phyloP scores from a whole-genome alignment of 2,113 vertebrate species.

The Meles meles region DNA sequence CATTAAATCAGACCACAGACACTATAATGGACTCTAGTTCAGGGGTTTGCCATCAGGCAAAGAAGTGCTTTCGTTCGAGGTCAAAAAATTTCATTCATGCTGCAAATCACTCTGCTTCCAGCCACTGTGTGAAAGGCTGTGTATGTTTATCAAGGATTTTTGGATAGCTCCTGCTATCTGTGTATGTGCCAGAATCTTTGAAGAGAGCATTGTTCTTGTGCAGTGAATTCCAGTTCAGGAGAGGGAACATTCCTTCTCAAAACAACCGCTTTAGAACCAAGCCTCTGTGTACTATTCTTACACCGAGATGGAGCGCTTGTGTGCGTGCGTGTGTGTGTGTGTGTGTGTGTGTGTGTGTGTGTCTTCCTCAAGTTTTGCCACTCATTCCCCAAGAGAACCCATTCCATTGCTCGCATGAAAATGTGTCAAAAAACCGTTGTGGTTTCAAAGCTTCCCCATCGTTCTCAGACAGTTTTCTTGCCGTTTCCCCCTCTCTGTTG shows the following conservation, averaged over 20 bases:
- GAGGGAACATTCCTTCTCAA: neutral
- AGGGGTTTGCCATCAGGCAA: neutral
- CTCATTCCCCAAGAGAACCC: neutral
- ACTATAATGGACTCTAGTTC: neutral
- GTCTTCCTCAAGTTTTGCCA: neutral
- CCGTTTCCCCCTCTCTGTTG: neutral
- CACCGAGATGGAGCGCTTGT: neutral
- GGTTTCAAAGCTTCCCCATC: neutral
- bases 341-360: neutral
- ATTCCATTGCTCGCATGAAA: neutral
- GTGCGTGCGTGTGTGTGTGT: no score
- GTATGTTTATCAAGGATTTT: conserved; percentile 41
- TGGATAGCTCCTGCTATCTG: conserved; percentile 61
- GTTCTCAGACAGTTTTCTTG: neutral
- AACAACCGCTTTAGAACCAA: neutral
- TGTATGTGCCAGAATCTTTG: conserved; percentile 48
- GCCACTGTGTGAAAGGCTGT: conserved; percentile 21
- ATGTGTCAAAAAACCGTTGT: neutral
- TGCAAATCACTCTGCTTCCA: neutral
- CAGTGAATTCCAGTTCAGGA: conserved; percentile 64
- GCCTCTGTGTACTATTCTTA: neutral
- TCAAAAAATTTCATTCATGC: neutral
- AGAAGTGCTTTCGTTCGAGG: neutral
- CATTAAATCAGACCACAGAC: neutral
- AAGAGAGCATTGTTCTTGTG: conserved; percentile 66